Conservation (phyloP, 2,797 vertebrate genomes). For the Tarsius wallacei region DNA sequence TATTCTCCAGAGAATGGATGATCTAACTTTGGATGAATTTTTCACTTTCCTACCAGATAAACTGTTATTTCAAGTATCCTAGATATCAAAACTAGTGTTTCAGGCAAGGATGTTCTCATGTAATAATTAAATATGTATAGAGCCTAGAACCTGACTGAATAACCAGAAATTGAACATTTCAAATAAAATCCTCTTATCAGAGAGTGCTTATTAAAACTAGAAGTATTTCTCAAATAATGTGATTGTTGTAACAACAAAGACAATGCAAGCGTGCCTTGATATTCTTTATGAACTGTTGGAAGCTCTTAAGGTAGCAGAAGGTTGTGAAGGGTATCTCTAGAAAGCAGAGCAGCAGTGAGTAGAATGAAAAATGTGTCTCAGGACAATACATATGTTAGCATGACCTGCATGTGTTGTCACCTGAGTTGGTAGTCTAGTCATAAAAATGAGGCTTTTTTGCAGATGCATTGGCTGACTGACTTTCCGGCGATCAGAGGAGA, state of each 20-base stretch:
- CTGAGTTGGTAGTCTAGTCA: not conserved
- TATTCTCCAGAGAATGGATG: not conserved
- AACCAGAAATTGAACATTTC: not conserved
- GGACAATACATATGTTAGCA: slow-evolving; percentile 34
- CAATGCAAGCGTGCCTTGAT: not conserved
- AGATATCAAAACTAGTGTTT: not conserved
- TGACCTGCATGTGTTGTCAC: not conserved
- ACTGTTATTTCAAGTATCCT: not conserved
- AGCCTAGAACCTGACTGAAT: not conserved
- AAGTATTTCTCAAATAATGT: not conserved
- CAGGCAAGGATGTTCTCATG: not conserved
- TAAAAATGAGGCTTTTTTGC: not conserved
- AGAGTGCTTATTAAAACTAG: not conserved
- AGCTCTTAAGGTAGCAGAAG: not conserved
- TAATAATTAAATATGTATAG: not conserved
- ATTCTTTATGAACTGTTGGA: not conserved
- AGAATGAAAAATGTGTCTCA: not conserved
- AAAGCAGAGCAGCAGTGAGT: not conserved
- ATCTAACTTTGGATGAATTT: not conserved
- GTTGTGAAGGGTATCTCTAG: not conserved
- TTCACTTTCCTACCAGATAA: not conserved
- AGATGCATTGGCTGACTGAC: not conserved
- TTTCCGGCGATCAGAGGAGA: not conserved
- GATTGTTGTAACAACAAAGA: not conserved
- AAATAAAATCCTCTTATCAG: not conserved